A percentile compares a stretch with the other conserved stretches of the same genome.
Conservation (phyloP, 2,797 vertebrate species). For the Pseudochirops cupreus region DNA sequence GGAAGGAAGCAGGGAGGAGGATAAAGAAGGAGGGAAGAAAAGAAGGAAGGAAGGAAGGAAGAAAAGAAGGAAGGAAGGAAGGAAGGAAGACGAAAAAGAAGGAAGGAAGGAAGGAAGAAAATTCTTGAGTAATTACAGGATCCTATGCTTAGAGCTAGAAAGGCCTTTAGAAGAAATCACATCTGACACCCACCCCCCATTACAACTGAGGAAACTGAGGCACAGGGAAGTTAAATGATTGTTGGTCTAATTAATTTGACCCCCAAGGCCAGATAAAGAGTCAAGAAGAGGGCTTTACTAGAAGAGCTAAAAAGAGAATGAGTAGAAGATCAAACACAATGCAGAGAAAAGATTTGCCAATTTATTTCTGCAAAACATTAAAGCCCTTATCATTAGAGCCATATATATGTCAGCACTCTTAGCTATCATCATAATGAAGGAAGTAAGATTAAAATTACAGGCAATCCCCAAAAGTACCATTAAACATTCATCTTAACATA, state of each 20-base stretch:
- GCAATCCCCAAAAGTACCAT: neutral
- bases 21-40: too few relatives aligned
- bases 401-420: neutral
- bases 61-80: too few relatives aligned
- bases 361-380: neutral
- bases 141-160: neutral
- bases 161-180: neutral
- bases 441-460: neutral
- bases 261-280: neutral
- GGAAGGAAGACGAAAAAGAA: too few relatives aligned
- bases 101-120: neutral
- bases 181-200: neutral
- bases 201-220: neutral
- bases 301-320: neutral
- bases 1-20: too few relatives aligned
- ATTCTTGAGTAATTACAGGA: neutral
- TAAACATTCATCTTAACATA: neutral
- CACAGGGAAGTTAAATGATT: neutral
- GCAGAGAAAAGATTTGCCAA: neutral
- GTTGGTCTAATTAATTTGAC: neutral
- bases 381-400: neutral
- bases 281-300: neutral
- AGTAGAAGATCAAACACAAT: neutral
- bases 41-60: too few relatives aligned
- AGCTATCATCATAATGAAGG: neutral